Base-by-base conservation (phyloP, 2,888 invertebrate species). In the Sicus ferrugineus region DNA sequence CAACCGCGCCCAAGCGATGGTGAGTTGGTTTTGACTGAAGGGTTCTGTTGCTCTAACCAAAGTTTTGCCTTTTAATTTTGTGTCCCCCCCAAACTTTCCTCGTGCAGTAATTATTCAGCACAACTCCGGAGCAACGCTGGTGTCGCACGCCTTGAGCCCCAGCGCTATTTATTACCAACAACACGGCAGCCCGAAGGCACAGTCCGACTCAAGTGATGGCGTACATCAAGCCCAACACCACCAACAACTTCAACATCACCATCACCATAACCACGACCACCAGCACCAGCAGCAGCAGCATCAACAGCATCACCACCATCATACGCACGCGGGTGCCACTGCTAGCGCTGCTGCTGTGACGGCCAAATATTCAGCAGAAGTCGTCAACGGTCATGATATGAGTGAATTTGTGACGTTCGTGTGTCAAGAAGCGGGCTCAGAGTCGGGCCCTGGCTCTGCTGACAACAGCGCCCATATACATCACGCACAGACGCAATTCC, bases 361-460 rank as follows among this genome's bases (percentile, higher is more conserved):
- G 72, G 85, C 86, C 70, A 76, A 75, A 72, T 75, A 75, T 64
- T 72, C 76, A 48, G 87, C 88, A 56, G 85, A 86, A 1, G 83
- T 87, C 7, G 94, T 93, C 78, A 92, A 93, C 4, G 92, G 94
- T 1, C 94, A 94, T 82, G 97, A 97, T 85, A 90, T 97, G 74
- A 94, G 96, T 2, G 97, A 98, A 86, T 97, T 97, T 86, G 97
- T 97, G 74, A 96, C 97, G 56, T 95, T 97, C 81, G 97, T 97
- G 66, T 97, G 97, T 83, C 97, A 97, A 86, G 97, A 97, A 86
- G 93, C 94, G 34, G 92, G 94, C 16, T 67, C 74, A 73, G 69
- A 73, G 26, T 31, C 64, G 9, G 21, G 21, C 16, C 42, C 31
- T 42, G 59, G 59, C 54, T 67, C 42, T n/a, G 42, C 23, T 4